phyloP scores from a whole-genome alignment of 2,113 vertebrate genomes.

The Dasyornis broadbenti region DNA sequence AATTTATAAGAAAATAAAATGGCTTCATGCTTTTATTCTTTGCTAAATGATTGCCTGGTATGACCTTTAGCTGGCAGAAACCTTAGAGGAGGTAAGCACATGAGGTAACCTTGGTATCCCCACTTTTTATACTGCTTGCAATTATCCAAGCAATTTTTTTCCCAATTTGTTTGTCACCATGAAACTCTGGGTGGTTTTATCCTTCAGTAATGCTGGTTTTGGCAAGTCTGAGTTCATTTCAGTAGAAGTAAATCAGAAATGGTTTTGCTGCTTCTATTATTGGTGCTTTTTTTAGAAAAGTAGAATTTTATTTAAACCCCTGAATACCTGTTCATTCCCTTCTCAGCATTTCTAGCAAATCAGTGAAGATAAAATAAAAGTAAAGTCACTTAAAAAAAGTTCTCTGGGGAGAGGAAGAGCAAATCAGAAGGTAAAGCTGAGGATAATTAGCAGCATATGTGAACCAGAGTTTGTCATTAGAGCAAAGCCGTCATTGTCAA shows the following conservation, averaged over 20 bases:
- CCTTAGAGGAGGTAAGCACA: not conserved
- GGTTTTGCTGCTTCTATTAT: not conserved
- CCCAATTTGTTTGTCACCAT: not conserved
- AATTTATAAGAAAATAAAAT: not conserved
- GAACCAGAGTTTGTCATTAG: not conserved
- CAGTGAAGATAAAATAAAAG: not conserved
- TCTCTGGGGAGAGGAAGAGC: not conserved
- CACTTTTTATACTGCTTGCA: not conserved
- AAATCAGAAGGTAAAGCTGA: not conserved
- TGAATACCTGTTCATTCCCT: not conserved
- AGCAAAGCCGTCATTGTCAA: not conserved
- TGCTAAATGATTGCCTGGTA: not conserved
- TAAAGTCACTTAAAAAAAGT: not conserved
- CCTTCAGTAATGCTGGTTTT: not conserved
- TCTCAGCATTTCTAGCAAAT: not conserved
- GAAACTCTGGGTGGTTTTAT: not conserved
- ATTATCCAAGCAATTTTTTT: not conserved
- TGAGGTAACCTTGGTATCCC: not conserved
- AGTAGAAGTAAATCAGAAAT: not conserved
- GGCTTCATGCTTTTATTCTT: not conserved
- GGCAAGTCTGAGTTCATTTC: not conserved
- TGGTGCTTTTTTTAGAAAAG: not conserved
- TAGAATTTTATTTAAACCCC: not conserved
- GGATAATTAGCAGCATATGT: conserved; percentile 9
- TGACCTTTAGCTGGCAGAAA: not conserved